Conservation (phyloP, 2,888 invertebrate species). For the Lasius fuliginosus region DNA sequence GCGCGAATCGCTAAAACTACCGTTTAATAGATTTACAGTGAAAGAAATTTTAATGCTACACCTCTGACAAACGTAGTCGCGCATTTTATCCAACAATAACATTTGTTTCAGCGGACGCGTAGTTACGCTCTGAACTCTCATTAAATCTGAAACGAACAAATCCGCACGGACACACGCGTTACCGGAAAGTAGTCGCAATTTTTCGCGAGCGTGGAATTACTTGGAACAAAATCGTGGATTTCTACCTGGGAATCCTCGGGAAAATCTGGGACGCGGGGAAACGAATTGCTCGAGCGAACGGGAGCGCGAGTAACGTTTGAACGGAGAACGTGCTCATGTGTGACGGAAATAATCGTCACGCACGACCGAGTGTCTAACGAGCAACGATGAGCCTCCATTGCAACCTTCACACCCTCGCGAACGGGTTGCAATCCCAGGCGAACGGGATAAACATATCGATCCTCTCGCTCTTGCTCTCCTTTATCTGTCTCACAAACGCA, state of each 20-base stretch:
- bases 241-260: slow-evolving; percentile 26
- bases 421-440: slow-evolving; percentile 10
- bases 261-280: slow-evolving; percentile 53
- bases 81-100: slow-evolving; percentile 43
- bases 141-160: slow-evolving; percentile 45
- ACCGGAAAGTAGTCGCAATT: slow-evolving; percentile 48
- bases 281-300: slow-evolving; percentile 51
- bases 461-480: slow-evolving; percentile 13
- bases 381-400: slow-evolving; percentile 68
- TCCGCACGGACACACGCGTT: slow-evolving; percentile 26
- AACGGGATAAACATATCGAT: slow-evolving; percentile 42
- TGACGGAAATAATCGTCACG: slow-evolving; percentile 72
- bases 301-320: slow-evolving; percentile 44
- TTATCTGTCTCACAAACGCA: background rate
- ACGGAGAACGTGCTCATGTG: slow-evolving; percentile 53
- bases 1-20: background rate
- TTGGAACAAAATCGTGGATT: slow-evolving; percentile 40
- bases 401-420: slow-evolving; percentile 49
- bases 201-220: slow-evolving; percentile 50
- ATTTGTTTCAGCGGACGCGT: slow-evolving; percentile 33
- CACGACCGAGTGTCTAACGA: slow-evolving; percentile 71
- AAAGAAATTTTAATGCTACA: slow-evolving; percentile 10
- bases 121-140: slow-evolving; percentile 47
- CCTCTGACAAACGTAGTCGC: slow-evolving; percentile 5
- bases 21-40: slow-evolving; percentile 6